Percentiles rank a stretch among this genome's conserved stretches.
phyloP scores from a whole-genome alignment of 2,888 invertebrate genomes.

The Atrina japonica region DNA sequence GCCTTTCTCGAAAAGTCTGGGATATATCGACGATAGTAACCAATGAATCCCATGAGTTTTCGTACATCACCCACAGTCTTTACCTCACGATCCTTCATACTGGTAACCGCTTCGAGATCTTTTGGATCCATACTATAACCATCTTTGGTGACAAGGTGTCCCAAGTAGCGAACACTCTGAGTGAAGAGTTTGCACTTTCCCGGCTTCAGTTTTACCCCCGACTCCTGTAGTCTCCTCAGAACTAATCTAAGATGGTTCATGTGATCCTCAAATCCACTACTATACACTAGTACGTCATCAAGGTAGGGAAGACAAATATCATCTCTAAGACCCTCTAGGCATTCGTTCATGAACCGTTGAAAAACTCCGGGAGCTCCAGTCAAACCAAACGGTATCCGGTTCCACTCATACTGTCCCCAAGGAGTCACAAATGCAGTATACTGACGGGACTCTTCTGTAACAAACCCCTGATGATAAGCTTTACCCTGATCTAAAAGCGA shows the following conservation, averaged over 20 bases:
- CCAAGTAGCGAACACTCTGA: conserved; percentile 39
- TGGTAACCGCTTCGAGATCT: conserved; percentile 44
- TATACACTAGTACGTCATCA: conserved; percentile 51
- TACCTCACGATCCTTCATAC: conserved; percentile 28
- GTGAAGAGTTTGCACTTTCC: conserved; percentile 50
- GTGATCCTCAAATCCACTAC: conserved; percentile 49
- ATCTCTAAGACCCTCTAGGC: conserved; percentile 38
- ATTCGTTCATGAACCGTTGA: conserved; percentile 44
- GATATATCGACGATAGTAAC: conserved; percentile 43
- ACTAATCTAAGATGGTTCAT: conserved; percentile 44
- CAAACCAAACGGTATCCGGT: conserved; percentile 47
- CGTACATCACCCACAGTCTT: conserved; percentile 45
- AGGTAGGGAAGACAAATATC: conserved; percentile 48
- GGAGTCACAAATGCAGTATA: no score
- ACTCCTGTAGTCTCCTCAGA: conserved; percentile 36
- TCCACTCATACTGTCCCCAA: no score
- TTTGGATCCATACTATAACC: conserved; percentile 46
- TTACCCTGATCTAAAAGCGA: conserved; percentile 50
- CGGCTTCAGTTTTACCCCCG: conserved; percentile 47
- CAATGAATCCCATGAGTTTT: conserved; percentile 37
- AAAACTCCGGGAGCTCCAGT: conserved; percentile 50
- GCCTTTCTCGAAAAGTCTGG: conserved; percentile 46
- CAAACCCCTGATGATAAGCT: conserved; percentile 54
- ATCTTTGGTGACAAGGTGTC: conserved; percentile 41
- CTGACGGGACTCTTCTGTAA: conserved; percentile 47